A percentile compares a stretch with the other conserved stretches of the same genome.
Evolutionary conservation across 2,797 vertebrate genomes (phyloP).

Genomic region (Arvicola amphibius): DNA sequence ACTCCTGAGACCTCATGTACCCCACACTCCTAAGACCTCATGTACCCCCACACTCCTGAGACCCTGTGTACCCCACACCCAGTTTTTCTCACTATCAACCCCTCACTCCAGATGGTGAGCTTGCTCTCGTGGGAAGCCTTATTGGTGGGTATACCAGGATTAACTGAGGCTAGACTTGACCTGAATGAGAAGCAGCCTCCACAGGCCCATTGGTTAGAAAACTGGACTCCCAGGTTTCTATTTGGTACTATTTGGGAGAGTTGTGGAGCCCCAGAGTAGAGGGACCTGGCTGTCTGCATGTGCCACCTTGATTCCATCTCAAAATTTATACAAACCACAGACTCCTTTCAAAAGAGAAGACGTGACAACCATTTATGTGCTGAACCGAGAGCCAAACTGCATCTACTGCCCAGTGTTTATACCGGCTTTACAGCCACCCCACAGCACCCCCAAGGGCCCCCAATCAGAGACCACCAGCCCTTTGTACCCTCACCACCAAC

Average conservation of each 20-base stretch:
- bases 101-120: rapidly evolving
- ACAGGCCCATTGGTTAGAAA: neutral
- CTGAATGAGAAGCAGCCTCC: neutral
- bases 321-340: constrained; percentile 74
- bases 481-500: rapidly evolving
- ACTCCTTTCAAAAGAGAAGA: constrained; percentile 58
- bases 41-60: neutral
- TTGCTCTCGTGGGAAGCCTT: rapidly evolving
- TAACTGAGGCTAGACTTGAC: neutral
- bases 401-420: constrained; percentile 68
- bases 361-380: constrained; percentile 76
- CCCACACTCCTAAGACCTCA: no score
- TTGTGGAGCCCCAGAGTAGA: neutral
- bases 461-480: neutral
- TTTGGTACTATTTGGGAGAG: no score
- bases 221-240: neutral
- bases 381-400: constrained; percentile 58
- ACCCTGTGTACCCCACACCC: neutral
- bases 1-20: neutral
- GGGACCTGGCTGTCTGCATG: neutral
- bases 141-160: rapidly evolving
- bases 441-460: neutral
- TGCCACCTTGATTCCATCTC: constrained; percentile 4
- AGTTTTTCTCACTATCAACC: neutral
- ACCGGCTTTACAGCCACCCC: constrained; percentile 9